Conservation (phyloP, 2,797 vertebrate species). For the Dromococcyx pavoninus region DNA sequence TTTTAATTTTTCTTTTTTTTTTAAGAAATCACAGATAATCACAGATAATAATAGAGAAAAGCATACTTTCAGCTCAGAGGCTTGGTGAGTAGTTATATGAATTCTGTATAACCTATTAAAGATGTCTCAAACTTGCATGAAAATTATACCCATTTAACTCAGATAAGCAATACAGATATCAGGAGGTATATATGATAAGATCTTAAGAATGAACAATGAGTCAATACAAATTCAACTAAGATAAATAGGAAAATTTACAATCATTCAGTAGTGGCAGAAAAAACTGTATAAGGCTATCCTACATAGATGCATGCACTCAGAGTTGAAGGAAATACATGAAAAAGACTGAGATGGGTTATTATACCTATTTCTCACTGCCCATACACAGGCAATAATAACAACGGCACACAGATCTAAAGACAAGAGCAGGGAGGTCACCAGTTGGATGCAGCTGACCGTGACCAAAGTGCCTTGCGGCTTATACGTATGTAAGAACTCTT, state of each 20-base stretch:
- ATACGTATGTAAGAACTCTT: neutral
- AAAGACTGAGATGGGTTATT: neutral
- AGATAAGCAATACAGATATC: neutral
- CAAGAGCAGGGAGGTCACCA: neutral
- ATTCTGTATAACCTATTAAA: neutral
- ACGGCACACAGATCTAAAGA: neutral
- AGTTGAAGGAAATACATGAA: neutral
- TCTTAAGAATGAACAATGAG: neutral
- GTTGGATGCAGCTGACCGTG: neutral
- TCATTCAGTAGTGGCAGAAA: neutral
- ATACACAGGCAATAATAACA: neutral
- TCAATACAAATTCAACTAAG: neutral
- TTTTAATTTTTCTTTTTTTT: rapidly evolving
- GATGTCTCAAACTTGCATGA: neutral
- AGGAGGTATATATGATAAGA: neutral
- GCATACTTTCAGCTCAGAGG: neutral
- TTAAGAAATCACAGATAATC: neutral
- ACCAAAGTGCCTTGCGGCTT: neutral
- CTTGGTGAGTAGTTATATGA: neutral
- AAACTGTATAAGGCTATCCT: neutral
- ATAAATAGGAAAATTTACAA: neutral
- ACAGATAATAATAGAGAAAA: neutral
- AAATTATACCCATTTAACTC: neutral
- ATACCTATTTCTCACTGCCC: neutral
- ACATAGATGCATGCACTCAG: neutral